Base-by-base conservation (phyloP, 2,888 invertebrate genomes). In the Sminthurides aquaticus region DNA sequence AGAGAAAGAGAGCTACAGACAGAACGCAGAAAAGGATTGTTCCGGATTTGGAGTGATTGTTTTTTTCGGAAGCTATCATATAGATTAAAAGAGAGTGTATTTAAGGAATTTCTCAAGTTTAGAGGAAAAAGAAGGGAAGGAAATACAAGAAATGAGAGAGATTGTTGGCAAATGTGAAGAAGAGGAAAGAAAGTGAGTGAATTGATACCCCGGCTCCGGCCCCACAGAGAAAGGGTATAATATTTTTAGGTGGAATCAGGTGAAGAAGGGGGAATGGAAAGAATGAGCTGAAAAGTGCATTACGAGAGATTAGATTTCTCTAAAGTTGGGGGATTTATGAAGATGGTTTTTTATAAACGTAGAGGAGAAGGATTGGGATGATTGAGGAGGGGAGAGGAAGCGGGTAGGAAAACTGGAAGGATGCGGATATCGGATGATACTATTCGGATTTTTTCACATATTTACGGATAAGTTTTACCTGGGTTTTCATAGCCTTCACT, bases 291-390 rank as follows among this genome's bases (percentile, higher is more conserved):
- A 34, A 34, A 34, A 34, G 43, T 34, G 43, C 43, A 34, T 34
- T 34, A 34, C 43, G 5, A 15, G 15, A 34, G 43, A 34, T 34
- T 34, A 34, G 43, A 34, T 34, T 34, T 34, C 43, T 5, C 15
- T 34, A n/a, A n/a, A n/a, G n/a, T n/a, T n/a, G n/a, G n/a, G n/a
- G n/a, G n/a, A n/a, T n/a, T n/a, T n/a, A n/a, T n/a, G 43, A 34
- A 34, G 15, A 15, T 34, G 8, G 8, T 34, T 11, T 15, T 34
- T 34, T 34, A 34, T 34, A 15, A 22, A 43, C 22, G 24, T 24
- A 2, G 34, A 29, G 57, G 34, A 20, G 28, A 57, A 58, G 22
- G 58, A 43, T 34, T 58, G 27, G 22, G 58, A n/a, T n/a, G n/a
- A n/a, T n/a, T n/a, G 43, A 58, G 18, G 43, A 28, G 15, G 25